Base-by-base conservation (phyloP, 2,797 vertebrate genomes). In the Phalanger gymnotis region DNA sequence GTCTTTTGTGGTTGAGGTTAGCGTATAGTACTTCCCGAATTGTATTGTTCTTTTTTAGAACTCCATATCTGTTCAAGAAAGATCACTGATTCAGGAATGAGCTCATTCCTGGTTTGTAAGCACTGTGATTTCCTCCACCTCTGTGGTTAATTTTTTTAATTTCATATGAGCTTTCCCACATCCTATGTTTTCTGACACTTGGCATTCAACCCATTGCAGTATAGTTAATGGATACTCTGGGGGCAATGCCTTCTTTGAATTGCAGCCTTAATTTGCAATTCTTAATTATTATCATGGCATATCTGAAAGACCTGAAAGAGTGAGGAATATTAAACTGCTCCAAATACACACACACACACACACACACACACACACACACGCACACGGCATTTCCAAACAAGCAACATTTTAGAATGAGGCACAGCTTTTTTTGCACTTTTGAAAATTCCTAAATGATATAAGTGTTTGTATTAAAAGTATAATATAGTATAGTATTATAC, bases 271-370 rank as follows among this genome's bases (percentile, higher is more conserved):
- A 93, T 53, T 51, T 53, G 40, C 89, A 93, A 47, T 90, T 52
- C 40, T 52, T 90, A 31, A 4, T 97, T 94, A 87, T 94, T 92
- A 31, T 25, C 55, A 66, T 90, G 96, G 54, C 22, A 90, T 58
- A 55, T 92, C 55, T 91, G 93, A 57, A n/a, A n/a, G n/a, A 92
- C 93, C 94, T 92, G 61, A 96, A 96, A 96, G 57, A 92, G 55
- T 93, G 1, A 28, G 31, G 22, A 53, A 22, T 90, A 31, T 90
- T 90, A 52, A 95, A 92, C 54, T 91, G 73, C 7, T 90, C 40
- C 93, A 90, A 30, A 90, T 5, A 53, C 16, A 34, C 14, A 73
- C 19, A 25, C 19, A 47, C n/a, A 47, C n/a, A 81, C 66, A 73
- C 66, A 73, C n/a, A 73, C 34, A 66, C 31, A 58, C 57, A 61